phyloP scores from a whole-genome alignment of 1,140 invertebrate genomes.

The Cardiocondyla obscurior region DNA sequence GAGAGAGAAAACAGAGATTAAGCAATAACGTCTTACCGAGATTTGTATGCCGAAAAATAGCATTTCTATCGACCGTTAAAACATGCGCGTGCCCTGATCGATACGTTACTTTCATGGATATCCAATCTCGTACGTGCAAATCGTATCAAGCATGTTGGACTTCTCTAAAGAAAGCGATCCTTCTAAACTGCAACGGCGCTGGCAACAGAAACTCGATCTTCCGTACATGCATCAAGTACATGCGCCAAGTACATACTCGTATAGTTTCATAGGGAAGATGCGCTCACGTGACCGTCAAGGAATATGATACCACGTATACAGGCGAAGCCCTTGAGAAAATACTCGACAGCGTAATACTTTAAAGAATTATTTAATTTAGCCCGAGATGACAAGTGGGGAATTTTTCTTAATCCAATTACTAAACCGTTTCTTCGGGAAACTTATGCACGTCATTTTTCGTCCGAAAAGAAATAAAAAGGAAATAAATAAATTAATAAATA shows the following conservation, averaged over 20 bases:
- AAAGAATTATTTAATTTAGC: constrained; percentile 26
- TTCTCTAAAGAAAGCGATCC: constrained; percentile 52
- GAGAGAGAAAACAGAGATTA: neutral
- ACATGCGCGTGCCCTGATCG: constrained; percentile 46
- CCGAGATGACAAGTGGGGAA: neutral
- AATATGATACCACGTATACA: constrained; percentile 41
- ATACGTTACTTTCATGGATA: constrained; percentile 52
- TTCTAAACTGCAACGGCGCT: constrained; percentile 48
- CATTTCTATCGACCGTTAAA: constrained; percentile 21
- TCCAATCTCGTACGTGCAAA: constrained; percentile 55
- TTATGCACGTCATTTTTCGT: too few species aligned
- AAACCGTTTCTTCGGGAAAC: too few species aligned
- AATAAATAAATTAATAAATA: too few species aligned
- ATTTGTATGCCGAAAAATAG: constrained; percentile 10
- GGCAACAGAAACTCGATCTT: constrained; percentile 46
- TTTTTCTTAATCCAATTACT: neutral
- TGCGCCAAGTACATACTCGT: constrained; percentile 28
- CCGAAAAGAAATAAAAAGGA: too few species aligned
- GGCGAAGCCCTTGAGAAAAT: constrained; percentile 25
- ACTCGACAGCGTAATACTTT: neutral
- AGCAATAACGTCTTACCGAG: constrained; percentile 12
- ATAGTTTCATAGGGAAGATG: constrained; percentile 43
- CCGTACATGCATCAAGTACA: constrained; percentile 24
- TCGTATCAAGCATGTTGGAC: constrained; percentile 48
- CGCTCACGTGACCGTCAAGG: constrained; percentile 22